A percentile compares a stretch with the other conserved stretches of the same genome.
These are phyloP conservation scores for Hyles euphorbiae DNA, from an alignment of 1,140 invertebrate species.

Conservation along the genomic window DNA sequence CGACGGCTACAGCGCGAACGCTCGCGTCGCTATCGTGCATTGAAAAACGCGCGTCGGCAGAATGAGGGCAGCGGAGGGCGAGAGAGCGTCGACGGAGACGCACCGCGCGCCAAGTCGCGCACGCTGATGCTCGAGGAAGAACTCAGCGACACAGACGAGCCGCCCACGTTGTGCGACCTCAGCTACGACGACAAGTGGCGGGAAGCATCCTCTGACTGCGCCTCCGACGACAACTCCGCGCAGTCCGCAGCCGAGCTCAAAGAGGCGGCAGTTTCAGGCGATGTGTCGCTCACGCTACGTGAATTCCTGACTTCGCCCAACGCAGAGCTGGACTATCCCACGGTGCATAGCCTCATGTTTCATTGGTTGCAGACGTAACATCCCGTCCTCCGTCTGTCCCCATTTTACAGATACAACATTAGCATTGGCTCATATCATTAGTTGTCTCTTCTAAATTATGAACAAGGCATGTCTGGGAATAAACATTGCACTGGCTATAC, in stretches of 20 bases:
- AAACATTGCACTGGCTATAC: neutral
- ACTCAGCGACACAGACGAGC: conserved; percentile 57
- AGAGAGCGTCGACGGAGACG: conserved; percentile 39
- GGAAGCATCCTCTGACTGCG: conserved; percentile 54
- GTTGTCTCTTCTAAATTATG: conserved; percentile 8
- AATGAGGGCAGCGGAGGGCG: conserved; percentile 47
- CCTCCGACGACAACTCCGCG: conserved; percentile 65
- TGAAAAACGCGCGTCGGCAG: conserved; percentile 62
- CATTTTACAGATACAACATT: conserved; percentile 14
- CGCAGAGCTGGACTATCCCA: conserved; percentile 63
- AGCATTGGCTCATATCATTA: conserved; percentile 28
- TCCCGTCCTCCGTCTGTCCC: conserved; percentile 11
- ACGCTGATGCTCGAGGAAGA: conserved; percentile 46
- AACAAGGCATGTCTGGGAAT: conserved; percentile 8
- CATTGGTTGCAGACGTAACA: conserved; percentile 71
- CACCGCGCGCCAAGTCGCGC: conserved; percentile 39
- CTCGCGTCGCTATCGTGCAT: conserved; percentile 57
- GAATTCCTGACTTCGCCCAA: conserved; percentile 62
- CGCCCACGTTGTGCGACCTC: conserved; percentile 62
- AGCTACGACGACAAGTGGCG: conserved; percentile 62
- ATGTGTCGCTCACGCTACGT: conserved; percentile 49
- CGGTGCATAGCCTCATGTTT: conserved; percentile 70
- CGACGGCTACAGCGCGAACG: conserved; percentile 58
- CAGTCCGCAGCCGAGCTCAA: conserved; percentile 50
- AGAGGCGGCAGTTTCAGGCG: conserved; percentile 35